A percentile compares a stretch with the other conserved stretches of the same genome.
Evolutionary conservation across 2,113 vertebrate species (phyloP).

Genomic region (Cryptomyrus ogoouensis): DNA sequence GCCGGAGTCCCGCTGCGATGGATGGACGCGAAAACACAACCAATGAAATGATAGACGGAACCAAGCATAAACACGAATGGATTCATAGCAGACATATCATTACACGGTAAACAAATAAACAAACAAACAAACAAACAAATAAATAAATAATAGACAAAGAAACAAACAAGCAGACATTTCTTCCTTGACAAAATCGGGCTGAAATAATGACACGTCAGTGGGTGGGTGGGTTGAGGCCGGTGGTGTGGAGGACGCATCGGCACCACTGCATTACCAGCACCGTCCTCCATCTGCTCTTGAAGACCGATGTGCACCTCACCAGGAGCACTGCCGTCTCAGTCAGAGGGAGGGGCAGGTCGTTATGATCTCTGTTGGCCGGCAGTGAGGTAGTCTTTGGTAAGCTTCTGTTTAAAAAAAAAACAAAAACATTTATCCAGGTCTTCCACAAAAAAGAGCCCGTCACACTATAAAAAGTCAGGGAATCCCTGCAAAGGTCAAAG

Average conservation of each 20-base stretch:
- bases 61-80: neutral
- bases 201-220: neutral
- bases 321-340: neutral
- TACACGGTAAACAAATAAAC: neutral
- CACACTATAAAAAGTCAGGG: neutral
- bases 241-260: neutral
- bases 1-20: neutral
- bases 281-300: neutral
- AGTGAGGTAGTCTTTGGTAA: constrained; percentile 6
- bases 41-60: neutral
- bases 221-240: neutral
- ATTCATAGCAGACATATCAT: neutral
- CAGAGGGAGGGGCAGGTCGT: neutral
- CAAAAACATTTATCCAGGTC: neutral
- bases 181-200: neutral
- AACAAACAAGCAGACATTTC: neutral
- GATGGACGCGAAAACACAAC: neutral
- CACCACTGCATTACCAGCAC: neutral
- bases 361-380: neutral
- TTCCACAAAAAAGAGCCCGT: neutral
- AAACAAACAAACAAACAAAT: neutral
- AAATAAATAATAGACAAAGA: too few species aligned
- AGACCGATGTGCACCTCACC: neutral
- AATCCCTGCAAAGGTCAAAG: neutral
- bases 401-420: neutral